Conservation (phyloP, 1,140 invertebrate genomes). For the Elysia chlorotica region DNA sequence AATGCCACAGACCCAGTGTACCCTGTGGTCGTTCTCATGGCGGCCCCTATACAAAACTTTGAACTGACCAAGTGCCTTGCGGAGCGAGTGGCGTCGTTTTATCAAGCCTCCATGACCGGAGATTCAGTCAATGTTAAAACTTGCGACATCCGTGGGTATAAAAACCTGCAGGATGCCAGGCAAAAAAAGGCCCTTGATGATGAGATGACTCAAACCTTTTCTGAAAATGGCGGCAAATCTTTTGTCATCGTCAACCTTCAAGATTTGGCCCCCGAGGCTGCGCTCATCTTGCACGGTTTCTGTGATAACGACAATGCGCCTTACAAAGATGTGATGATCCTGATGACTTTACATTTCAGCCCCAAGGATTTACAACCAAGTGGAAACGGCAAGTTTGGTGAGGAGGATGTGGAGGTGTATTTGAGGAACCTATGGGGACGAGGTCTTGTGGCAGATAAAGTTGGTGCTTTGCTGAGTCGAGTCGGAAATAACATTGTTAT, state of each 20-base stretch:
- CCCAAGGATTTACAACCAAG: slow-evolving; percentile 5
- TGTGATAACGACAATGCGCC: slow-evolving; percentile 54
- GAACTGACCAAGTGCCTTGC: slow-evolving; percentile 1
- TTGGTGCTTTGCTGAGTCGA: slow-evolving; percentile 41
- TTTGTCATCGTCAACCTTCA: slow-evolving; percentile 46
- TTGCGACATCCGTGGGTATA: background rate
- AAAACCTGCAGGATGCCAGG: background rate
- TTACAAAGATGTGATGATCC: slow-evolving; percentile 43
- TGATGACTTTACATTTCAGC: slow-evolving; percentile 31
- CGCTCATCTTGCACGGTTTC: slow-evolving; percentile 47
- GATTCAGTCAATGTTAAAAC: background rate
- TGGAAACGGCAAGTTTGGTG: background rate
- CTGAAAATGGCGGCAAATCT: slow-evolving; percentile 7
- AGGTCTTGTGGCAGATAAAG: slow-evolving; percentile 40
- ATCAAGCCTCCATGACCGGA: background rate
- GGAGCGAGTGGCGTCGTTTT: background rate
- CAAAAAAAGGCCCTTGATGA: slow-evolving; percentile 37
- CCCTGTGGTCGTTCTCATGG: slow-evolving; percentile 14
- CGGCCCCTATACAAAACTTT: background rate
- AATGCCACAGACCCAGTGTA: background rate
- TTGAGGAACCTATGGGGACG: slow-evolving; percentile 33
- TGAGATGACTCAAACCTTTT: slow-evolving; percentile 23
- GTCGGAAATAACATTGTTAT: slow-evolving; percentile 45
- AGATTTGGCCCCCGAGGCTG: slow-evolving; percentile 29
- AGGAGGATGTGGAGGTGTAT: slow-evolving; percentile 25